phyloP scores from a whole-genome alignment of 2,113 vertebrate genomes.

The Orycteropus afer region DNA sequence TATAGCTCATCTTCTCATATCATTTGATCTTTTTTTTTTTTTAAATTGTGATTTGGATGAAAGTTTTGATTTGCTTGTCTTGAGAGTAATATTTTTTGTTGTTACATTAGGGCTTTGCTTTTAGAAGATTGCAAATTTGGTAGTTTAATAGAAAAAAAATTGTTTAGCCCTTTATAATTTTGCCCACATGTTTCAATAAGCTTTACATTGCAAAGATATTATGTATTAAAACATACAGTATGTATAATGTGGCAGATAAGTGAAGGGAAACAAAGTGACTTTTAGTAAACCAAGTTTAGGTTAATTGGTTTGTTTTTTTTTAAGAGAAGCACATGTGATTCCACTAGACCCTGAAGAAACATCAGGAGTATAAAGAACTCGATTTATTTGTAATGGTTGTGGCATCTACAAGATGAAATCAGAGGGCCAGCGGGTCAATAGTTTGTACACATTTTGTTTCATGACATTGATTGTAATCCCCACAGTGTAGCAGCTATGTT shows the following conservation, averaged over 20 bases:
- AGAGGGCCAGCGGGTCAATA: no score
- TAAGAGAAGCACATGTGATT: neutral
- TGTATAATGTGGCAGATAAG: neutral
- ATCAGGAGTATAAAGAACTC: neutral
- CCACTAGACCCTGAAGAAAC: neutral
- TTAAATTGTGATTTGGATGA: no score
- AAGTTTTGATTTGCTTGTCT: no score
- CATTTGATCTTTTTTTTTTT: no score
- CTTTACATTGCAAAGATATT: neutral
- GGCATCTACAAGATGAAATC: neutral
- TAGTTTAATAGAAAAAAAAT: neutral
- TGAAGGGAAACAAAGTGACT: neutral
- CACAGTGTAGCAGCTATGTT: no score
- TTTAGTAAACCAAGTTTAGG: neutral
- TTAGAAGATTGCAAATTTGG: neutral
- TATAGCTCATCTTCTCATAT: neutral
- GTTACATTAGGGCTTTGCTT: neutral
- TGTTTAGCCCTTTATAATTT: neutral
- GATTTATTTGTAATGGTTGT: neutral
- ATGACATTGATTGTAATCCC: no score
- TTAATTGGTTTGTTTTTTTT: neutral
- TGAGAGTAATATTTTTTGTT: conserved; percentile 26
- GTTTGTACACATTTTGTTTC: no score
- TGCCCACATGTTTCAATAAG: neutral
- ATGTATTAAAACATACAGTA: neutral